A percentile compares a stretch with the other conserved stretches of the same genome.
phyloP scores from a whole-genome alignment of 1,140 invertebrate species.

The Drosophila erecta region DNA sequence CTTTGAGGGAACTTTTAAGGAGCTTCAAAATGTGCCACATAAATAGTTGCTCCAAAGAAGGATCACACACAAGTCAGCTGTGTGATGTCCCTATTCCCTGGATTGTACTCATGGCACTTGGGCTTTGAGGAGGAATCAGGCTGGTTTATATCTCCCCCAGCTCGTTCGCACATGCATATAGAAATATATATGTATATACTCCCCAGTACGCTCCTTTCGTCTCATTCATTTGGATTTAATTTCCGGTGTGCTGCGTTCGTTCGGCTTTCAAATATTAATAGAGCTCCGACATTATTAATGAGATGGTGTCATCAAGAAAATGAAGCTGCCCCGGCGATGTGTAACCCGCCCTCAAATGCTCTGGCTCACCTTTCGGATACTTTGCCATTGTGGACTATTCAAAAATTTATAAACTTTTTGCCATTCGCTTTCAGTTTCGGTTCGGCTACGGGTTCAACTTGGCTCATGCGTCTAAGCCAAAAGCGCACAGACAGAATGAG shows the following conservation, averaged over 20 bases:
- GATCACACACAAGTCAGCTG: too few species aligned
- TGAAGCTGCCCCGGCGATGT: conserved; percentile 57
- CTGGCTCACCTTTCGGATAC: conserved; percentile 52
- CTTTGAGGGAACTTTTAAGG: too few species aligned
- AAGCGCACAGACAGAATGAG: not conserved
- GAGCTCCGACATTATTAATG: conserved; percentile 74
- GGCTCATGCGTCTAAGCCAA: conserved; percentile 15
- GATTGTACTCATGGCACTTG: not conserved
- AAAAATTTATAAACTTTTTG: conserved; percentile 72
- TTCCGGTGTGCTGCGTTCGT: conserved; percentile 66
- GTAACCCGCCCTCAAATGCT: not conserved
- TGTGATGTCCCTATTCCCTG: not conserved
- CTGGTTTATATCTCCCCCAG: too few species aligned
- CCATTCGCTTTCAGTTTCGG: conserved; percentile 24
- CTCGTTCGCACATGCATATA: not conserved
- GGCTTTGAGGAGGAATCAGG: conserved; percentile 7
- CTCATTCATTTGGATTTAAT: conserved; percentile 66
- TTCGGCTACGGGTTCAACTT: conserved; percentile 4
- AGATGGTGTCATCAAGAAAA: conserved; percentile 79
- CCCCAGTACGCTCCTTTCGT: not conserved
- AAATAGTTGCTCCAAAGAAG: too few species aligned
- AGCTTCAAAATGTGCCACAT: too few species aligned
- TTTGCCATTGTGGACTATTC: conserved; percentile 57
- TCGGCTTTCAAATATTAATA: conserved; percentile 77
- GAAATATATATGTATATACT: not conserved